These are phyloP conservation scores for Drosophila tropicalis DNA, from an alignment of 1,140 invertebrate species.

Conservation along the genomic window DNA sequence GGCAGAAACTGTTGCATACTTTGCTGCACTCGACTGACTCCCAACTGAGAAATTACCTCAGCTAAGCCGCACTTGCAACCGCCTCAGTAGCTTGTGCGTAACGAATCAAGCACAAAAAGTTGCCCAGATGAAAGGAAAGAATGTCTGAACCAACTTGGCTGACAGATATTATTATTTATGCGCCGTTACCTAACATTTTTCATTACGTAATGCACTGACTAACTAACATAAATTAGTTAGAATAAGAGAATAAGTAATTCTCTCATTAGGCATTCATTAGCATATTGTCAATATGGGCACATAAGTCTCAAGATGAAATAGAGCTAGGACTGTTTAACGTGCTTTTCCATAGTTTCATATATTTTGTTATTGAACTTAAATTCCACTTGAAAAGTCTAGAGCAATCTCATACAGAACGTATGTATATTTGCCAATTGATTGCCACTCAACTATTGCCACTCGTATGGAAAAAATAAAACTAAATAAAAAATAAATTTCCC, in stretches of 20 bases:
- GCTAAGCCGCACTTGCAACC: background rate
- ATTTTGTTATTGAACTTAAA: background rate
- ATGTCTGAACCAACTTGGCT: conserved; percentile 40
- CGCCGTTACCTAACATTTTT: conserved; percentile 12
- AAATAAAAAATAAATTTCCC: conserved; percentile 31
- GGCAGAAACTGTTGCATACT: conserved; percentile 60
- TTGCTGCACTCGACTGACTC: conserved; percentile 49
- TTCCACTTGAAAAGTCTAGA: background rate
- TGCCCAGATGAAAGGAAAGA: conserved; percentile 49
- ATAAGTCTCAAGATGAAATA: background rate
- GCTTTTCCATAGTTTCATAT: background rate
- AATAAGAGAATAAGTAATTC: background rate
- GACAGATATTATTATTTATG: conserved; percentile 75
- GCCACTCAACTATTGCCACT: conserved; percentile 41
- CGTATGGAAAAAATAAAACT: conserved; percentile 14
- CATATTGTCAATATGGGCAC: background rate
- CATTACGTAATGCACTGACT: background rate
- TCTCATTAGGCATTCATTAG: background rate
- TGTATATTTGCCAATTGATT: conserved; percentile 31
- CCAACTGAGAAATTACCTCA: conserved; percentile 34
- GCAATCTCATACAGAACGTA: background rate
- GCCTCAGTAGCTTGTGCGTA: conserved; percentile 45
- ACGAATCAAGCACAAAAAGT: conserved; percentile 65
- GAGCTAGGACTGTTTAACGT: background rate
- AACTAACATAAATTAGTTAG: conserved; percentile 3